Conservation (phyloP, 2,113 vertebrate genomes). For the Alaudala cheleensis region DNA sequence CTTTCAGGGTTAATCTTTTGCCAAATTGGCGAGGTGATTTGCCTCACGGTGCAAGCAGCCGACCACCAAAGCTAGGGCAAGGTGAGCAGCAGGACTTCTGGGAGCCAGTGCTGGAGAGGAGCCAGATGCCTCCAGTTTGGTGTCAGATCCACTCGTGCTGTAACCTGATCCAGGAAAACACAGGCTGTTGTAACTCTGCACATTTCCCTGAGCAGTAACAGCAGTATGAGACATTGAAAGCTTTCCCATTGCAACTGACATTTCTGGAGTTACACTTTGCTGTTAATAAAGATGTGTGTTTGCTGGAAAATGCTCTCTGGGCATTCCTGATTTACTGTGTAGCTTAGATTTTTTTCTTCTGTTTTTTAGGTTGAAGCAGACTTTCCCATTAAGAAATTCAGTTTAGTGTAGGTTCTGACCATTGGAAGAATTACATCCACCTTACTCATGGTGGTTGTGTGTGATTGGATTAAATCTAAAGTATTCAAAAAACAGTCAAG, state of each 20-base stretch:
- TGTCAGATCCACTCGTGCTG: neutral
- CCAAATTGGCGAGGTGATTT: neutral
- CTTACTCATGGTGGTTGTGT: neutral
- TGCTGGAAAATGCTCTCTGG: neutral
- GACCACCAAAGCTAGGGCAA: conserved; percentile 6
- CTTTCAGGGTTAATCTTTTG: conserved; percentile 23
- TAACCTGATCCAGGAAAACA: neutral
- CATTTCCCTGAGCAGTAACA: neutral
- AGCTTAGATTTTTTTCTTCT: neutral
- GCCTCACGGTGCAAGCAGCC: neutral
- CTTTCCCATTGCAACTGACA: neutral
- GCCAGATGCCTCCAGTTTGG: neutral
- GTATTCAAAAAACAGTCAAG: neutral
- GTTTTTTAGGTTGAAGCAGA: neutral
- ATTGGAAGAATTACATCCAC: neutral
- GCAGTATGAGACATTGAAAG: neutral
- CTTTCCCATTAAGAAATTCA: neutral
- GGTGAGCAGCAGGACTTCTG: conserved; percentile 21
- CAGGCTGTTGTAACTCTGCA: neutral
- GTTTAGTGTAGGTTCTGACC: neutral
- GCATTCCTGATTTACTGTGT: neutral
- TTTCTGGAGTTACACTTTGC: neutral
- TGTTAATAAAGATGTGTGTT: neutral
- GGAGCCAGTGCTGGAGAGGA: neutral
- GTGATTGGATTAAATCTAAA: neutral